These are phyloP conservation scores for Ailurus styani DNA, from an alignment of 2,113 vertebrate species.

Conservation along the genomic window DNA sequence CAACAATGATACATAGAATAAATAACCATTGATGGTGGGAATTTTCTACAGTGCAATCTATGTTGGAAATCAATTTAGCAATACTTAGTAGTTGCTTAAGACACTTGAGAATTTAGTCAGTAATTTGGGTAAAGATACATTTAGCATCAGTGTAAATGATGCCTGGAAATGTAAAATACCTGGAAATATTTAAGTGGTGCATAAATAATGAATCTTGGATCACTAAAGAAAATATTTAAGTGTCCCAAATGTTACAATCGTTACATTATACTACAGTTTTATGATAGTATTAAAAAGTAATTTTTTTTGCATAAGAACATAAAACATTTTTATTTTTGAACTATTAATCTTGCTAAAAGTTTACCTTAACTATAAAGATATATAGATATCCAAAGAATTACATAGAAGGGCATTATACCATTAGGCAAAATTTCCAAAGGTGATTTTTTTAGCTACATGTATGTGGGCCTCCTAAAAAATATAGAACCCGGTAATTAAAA, in stretches of 20 bases:
- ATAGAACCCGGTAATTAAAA: not conserved
- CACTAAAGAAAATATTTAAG: not conserved
- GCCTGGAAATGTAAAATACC: not conserved
- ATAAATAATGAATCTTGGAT: too few species aligned
- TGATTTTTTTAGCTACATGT: not conserved
- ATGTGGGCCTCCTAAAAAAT: not conserved
- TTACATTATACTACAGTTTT: not conserved
- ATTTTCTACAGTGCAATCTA: not conserved
- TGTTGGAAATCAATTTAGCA: not conserved
- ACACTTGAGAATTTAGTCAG: not conserved
- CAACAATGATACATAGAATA: not conserved
- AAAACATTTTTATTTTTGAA: not conserved
- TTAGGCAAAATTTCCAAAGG: not conserved
- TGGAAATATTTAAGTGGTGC: not conserved
- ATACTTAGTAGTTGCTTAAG: not conserved
- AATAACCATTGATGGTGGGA: not conserved
- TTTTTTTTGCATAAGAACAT: not conserved
- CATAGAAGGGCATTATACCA: not conserved
- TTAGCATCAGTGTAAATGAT: fast-evolving
- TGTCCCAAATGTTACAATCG: not conserved
- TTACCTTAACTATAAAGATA: not conserved
- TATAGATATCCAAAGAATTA: not conserved
- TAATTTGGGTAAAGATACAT: not conserved
- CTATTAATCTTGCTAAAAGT: not conserved
- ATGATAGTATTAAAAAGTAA: not conserved